Evolutionary conservation across 2,888 invertebrate species (phyloP).

Genomic region (Athrips mouffetella): DNA sequence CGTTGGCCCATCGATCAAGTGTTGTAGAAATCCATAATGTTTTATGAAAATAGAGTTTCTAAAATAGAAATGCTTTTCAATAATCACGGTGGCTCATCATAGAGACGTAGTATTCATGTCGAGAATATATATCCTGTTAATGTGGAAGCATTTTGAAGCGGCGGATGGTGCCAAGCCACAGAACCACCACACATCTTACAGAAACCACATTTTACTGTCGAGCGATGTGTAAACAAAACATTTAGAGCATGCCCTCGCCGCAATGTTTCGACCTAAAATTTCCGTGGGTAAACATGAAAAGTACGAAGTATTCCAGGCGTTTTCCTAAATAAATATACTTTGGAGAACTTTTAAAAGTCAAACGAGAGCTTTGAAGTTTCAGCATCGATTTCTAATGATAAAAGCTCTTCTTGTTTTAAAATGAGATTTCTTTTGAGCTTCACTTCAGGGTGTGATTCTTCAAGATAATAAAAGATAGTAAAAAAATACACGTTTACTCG

Average conservation of each 20-base stretch:
- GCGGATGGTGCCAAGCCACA: constrained; percentile 26
- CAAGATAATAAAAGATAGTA: too few species aligned
- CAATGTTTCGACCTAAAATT: background rate
- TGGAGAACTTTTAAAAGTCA: background rate
- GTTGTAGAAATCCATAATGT: too few species aligned
- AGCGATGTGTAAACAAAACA: constrained; percentile 11
- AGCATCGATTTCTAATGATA: background rate
- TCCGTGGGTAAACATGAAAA: background rate
- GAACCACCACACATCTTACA: constrained; percentile 15
- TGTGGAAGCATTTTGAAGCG: constrained; percentile 3
- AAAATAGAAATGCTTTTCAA: too few species aligned
- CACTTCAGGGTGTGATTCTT: too few species aligned
- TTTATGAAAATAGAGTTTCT: too few species aligned
- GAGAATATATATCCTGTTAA: too few species aligned
- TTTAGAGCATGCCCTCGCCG: constrained; percentile 15
- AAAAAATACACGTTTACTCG: too few species aligned
- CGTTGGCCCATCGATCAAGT: constrained; percentile 48
- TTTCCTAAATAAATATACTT: background rate
- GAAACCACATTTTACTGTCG: constrained; percentile 20
- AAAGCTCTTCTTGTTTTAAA: too few species aligned
- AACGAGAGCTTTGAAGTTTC: background rate
- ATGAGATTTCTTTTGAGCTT: too few species aligned
- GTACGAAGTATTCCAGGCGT: background rate
- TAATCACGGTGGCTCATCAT: too few species aligned
- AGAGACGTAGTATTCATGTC: too few species aligned